These are phyloP conservation scores for Tolypeutes matacus DNA, from an alignment of 2,797 vertebrate genomes.

Conservation along the genomic window DNA sequence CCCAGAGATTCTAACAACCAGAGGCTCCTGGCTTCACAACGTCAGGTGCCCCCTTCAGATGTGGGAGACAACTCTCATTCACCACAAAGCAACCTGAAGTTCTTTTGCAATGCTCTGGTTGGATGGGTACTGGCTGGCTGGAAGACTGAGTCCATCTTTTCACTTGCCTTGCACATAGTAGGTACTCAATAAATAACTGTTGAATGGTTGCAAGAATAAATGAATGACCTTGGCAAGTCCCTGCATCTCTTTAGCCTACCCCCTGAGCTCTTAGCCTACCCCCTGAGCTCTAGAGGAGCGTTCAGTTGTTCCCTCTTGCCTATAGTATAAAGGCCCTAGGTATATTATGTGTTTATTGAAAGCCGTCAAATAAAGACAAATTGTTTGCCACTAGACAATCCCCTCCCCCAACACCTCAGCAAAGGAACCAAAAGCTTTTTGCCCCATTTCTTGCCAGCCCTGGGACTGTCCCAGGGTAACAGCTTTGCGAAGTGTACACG, in stretches of 20 bases:
- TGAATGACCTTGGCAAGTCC: not conserved
- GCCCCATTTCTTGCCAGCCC: not conserved
- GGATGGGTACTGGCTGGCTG: not conserved
- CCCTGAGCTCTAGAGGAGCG: not conserved
- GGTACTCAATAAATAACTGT: not conserved
- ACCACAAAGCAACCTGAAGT: not conserved
- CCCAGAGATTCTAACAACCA: not conserved
- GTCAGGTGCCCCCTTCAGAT: not conserved
- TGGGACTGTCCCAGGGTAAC: fast-evolving
- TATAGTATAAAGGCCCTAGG: not conserved
- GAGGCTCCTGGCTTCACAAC: not conserved
- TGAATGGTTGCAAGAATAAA: not conserved
- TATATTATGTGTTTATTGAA: not conserved
- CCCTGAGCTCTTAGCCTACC: not conserved
- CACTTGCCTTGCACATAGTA: not conserved
- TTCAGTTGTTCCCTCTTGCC: not conserved
- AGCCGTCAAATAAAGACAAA: not conserved
- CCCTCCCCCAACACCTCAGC: too few relatives aligned
- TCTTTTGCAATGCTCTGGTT: not conserved
- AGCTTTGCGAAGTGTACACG: not conserved
- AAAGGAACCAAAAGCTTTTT: not conserved
- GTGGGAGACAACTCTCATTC: not conserved
- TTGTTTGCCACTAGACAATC: not conserved
- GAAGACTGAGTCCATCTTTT: fast-evolving
- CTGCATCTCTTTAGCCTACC: not conserved